These are phyloP conservation scores for Lypha dubia DNA, from an alignment of 2,888 invertebrate genomes.

Conservation along the genomic window DNA sequence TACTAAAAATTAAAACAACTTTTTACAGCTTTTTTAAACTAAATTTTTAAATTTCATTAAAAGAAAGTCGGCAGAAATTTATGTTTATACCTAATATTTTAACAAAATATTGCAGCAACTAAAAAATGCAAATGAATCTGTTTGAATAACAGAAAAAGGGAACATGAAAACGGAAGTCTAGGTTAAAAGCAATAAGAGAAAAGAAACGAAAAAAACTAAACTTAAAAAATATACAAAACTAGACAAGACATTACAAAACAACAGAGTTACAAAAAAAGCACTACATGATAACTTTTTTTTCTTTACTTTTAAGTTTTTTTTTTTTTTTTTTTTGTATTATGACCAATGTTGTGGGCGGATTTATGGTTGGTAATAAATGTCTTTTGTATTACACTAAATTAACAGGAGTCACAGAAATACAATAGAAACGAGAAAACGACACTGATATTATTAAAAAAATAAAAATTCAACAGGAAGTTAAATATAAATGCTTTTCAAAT, in stretches of 20 bases:
- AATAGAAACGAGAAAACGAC: slow-evolving; percentile 65
- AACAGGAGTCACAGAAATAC: slow-evolving; percentile 72
- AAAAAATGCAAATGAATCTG: slow-evolving; percentile 64
- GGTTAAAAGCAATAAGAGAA: slow-evolving; percentile 61
- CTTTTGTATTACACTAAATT: slow-evolving; percentile 76
- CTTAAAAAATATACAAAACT: slow-evolving; percentile 48
- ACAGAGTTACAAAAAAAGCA: slow-evolving; percentile 51
- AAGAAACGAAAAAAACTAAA: slow-evolving; percentile 40
- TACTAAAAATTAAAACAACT: not conserved
- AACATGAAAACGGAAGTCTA: slow-evolving; percentile 67
- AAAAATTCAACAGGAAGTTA: slow-evolving; percentile 53
- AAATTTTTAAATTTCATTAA: not conserved
- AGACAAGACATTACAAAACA: slow-evolving; percentile 68
- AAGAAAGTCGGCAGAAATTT: not conserved
- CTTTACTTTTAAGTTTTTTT: not conserved
- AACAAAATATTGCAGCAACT: slow-evolving; percentile 52
- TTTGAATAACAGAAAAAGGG: slow-evolving; percentile 25
- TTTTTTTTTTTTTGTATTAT: slow-evolving; percentile 65
- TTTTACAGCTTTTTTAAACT: not conserved
- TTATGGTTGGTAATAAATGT: slow-evolving; percentile 77
- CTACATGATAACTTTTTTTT: slow-evolving; percentile 50
- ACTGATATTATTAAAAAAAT: slow-evolving; percentile 23
- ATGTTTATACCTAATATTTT: slow-evolving; percentile 19
- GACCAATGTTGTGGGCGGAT: slow-evolving; percentile 76
- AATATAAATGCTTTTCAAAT: slow-evolving; percentile 64